Evolutionary conservation across 53 echinoderm and acorn worm genomes (phyloP).

Genomic region (Temnopleurus reevesii): DNA sequence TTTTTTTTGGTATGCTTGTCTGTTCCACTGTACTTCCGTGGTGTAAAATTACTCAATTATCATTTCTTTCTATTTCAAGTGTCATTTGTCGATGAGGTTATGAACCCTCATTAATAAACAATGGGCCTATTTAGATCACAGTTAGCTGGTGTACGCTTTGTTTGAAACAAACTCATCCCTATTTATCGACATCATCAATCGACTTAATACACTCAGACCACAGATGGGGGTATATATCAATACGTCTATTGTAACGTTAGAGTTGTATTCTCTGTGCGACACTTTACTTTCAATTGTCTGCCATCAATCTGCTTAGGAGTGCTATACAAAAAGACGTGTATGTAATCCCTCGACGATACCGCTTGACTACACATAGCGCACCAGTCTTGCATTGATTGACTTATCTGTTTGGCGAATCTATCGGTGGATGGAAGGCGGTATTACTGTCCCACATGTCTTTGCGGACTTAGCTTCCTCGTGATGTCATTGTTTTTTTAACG

Average conservation of each 20-base stretch:
- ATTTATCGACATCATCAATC: not conserved
- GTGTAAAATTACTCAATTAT: no score
- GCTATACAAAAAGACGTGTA: slow-evolving; percentile 4
- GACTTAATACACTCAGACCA: not conserved
- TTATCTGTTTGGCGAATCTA: not conserved
- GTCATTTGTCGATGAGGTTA: not conserved
- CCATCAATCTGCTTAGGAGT: not conserved
- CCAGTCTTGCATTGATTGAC: not conserved
- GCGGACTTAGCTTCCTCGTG: not conserved
- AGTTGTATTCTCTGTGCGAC: not conserved
- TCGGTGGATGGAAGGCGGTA: not conserved
- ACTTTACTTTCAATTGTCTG: not conserved
- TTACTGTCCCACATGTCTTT: not conserved
- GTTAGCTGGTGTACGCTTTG: not conserved
- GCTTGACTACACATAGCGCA: not conserved
- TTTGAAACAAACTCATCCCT: not conserved
- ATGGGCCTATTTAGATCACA: not conserved
- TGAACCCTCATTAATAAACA: not conserved
- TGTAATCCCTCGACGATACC: not conserved
- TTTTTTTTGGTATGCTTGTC: no score
- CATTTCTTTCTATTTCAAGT: no score
- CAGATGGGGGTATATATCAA: not conserved
- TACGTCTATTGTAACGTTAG: not conserved
- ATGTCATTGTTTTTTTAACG: not conserved
- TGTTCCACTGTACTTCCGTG: no score